A percentile compares a stretch with the other conserved stretches of the same genome.
These are phyloP conservation scores for Oryzias curvinotus DNA, from an alignment of 2,113 vertebrate genomes.

Conservation along the genomic window DNA sequence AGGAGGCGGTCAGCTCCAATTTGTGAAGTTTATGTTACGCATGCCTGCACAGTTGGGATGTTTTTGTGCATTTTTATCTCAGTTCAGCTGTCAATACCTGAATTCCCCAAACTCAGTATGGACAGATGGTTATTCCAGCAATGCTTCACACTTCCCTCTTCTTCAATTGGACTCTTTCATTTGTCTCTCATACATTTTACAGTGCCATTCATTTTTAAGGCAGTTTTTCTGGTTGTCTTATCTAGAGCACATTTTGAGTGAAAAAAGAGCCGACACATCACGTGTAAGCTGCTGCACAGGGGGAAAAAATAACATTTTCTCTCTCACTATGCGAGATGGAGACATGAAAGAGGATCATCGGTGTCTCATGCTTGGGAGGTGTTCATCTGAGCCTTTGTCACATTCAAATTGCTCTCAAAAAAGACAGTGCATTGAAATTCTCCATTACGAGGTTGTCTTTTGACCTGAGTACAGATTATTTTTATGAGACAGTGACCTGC, in stretches of 20 bases:
- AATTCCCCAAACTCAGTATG: conserved; percentile 38
- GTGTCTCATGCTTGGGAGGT: background rate
- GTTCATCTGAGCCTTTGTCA: conserved; percentile 3
- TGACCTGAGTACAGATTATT: conserved; percentile 54
- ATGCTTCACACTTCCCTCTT: conserved; percentile 32
- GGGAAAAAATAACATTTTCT: conserved; percentile 4
- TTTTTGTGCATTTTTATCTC: conserved; percentile 23
- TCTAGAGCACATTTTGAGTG: conserved; percentile 30
- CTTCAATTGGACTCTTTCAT: conserved; percentile 32
- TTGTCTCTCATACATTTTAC: conserved; percentile 55
- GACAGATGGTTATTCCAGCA: conserved; percentile 48
- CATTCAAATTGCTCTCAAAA: conserved; percentile 26
- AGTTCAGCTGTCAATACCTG: conserved; percentile 49
- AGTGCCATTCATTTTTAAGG: conserved; percentile 56
- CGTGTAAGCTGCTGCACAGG: background rate
- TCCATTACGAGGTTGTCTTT: conserved; percentile 34
- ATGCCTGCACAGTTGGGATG: conserved; percentile 33
- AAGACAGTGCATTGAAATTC: conserved; percentile 32
- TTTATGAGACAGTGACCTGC: conserved; percentile 62
- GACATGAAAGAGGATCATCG: background rate
- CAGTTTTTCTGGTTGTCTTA: conserved; percentile 21
- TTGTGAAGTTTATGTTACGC: background rate
- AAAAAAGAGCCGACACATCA: conserved; percentile 17
- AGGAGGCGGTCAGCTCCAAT: background rate
- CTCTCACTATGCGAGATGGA: background rate